phyloP scores from a whole-genome alignment of 1,140 invertebrate species.

The Carcinoscorpius rotundicauda region DNA sequence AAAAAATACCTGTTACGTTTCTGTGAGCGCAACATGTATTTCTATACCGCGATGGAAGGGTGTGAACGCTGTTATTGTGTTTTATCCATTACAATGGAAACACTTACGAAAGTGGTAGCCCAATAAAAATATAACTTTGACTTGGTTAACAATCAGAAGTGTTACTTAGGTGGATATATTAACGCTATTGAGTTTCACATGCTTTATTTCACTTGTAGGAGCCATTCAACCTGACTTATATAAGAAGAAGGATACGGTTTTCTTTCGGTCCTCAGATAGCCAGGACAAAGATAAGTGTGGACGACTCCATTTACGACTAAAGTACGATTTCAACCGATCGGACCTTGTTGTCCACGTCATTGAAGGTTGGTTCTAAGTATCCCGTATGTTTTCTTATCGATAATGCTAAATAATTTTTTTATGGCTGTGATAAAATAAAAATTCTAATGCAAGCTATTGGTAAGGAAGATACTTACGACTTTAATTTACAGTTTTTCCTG shows the following conservation, averaged over 20 bases:
- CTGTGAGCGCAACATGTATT: constrained; percentile 2
- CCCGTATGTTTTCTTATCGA: too few relatives aligned
- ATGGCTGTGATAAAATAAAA: too few relatives aligned
- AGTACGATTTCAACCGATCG: constrained; percentile 77
- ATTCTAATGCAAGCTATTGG: too few relatives aligned
- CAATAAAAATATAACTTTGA: neutral
- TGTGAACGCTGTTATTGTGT: constrained; percentile 6
- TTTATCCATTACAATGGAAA: constrained; percentile 4
- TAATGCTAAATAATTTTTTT: too few relatives aligned
- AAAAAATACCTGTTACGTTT: neutral
- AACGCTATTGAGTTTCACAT: constrained; percentile 58
- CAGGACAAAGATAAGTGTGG: constrained; percentile 44
- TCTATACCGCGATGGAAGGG: constrained; percentile 3
- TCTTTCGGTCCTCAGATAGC: constrained; percentile 30
- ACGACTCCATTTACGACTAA: constrained; percentile 62
- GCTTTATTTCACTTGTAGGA: constrained; percentile 36
- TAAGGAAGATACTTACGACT: constrained; percentile 11
- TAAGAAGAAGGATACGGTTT: constrained; percentile 33
- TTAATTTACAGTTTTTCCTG: neutral
- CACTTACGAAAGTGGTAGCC: neutral
- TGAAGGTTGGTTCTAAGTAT: constrained; percentile 45
- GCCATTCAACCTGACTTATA: constrained; percentile 76
- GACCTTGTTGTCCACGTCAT: constrained; percentile 77
- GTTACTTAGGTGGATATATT: constrained; percentile 27
- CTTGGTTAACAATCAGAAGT: constrained; percentile 86